Base-by-base conservation (phyloP, 1,140 invertebrate genomes). In the Pinna nobilis region DNA sequence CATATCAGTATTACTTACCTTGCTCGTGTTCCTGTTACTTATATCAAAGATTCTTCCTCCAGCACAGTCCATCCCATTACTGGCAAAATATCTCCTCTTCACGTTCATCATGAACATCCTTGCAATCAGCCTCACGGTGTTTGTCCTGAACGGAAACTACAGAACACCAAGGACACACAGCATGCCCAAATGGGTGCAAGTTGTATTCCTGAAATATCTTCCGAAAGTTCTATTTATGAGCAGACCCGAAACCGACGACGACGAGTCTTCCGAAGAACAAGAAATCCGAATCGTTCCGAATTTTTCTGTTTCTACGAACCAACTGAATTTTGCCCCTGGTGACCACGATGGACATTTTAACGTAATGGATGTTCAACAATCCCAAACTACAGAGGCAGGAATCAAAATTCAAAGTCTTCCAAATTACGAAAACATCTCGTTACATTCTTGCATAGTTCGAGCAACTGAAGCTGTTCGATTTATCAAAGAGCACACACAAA, bases 101-200 rank as follows among this genome's bases (percentile, higher is more conserved):
- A 99, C 98, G 37, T 99, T 99, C 90, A 98, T 99, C 70, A 99
- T 99, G 96, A 99, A 99, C 90, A 99, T 98, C 25, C 95, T 99
- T 75, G 98, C 97, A 91, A 99, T 99, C 90, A 91, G 99, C 66
- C 95, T 99, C 5, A 99, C 98, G 0, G 98, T 99, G 32, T 94
- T 99, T 84, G 99, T 99, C 82, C 99, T 99, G 86, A 99, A 99
- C 88, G 98, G 97, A 94, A 99, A 99, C 87, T 99, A 99, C 91
- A 92, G 98, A 85, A 97, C 97, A n/a, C 98, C 98, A 3, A 89
- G 92, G 39, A 95, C 94, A 9, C 93, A 94, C 83, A 88, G 74
- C 18, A 90, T 90, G 89, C 86, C 88, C 20, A 51, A 80, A 33
- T 89, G 88, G 88, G 79, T 89, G 6, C 78, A 87, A 6, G 63